phyloP scores from a whole-genome alignment of 2,797 vertebrate species.

The Lates japonicus region DNA sequence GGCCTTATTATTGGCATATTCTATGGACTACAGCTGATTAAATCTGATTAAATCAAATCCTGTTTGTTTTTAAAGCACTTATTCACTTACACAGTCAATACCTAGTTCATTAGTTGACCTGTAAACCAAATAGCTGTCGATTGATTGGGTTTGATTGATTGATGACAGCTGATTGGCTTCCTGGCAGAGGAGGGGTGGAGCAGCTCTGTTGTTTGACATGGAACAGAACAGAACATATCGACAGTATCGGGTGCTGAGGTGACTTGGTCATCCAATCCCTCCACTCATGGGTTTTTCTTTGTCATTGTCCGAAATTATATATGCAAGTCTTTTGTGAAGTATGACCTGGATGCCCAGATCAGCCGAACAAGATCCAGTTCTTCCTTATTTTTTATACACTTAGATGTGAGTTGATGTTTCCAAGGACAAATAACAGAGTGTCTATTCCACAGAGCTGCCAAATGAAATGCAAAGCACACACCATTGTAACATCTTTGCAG shows the following conservation, averaged over 20 bases:
- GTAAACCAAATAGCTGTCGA: slow-evolving; percentile 64
- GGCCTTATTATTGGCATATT: slow-evolving; percentile 9
- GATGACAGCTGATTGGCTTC: slow-evolving; percentile 69
- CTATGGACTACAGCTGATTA: neutral
- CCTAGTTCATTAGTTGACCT: slow-evolving; percentile 35
- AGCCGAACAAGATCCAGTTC: slow-evolving; percentile 33
- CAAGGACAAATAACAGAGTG: slow-evolving; percentile 57
- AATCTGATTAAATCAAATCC: neutral
- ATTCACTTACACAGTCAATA: slow-evolving; percentile 44
- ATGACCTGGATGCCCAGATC: slow-evolving; percentile 18
- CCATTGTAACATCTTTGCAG: slow-evolving; percentile 73
- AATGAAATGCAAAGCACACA: slow-evolving; percentile 77
- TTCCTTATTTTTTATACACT: slow-evolving; percentile 9
- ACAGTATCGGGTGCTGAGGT: slow-evolving; percentile 43
- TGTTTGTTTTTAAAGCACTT: slow-evolving; percentile 23
- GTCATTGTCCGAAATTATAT: slow-evolving; percentile 17
- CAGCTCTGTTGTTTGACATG: slow-evolving; percentile 66
- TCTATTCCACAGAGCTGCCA: slow-evolving; percentile 76
- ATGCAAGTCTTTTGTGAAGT: neutral
- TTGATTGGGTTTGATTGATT: slow-evolving; percentile 87
- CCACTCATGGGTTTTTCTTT: slow-evolving; percentile 1
- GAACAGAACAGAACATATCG: slow-evolving; percentile 38
- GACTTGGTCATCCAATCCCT: slow-evolving; percentile 41
- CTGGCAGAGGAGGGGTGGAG: slow-evolving; percentile 19
- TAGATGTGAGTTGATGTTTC: slow-evolving; percentile 53